phyloP scores from a whole-genome alignment of 2,888 invertebrate species.

The Ichneumoninae sp. region DNA sequence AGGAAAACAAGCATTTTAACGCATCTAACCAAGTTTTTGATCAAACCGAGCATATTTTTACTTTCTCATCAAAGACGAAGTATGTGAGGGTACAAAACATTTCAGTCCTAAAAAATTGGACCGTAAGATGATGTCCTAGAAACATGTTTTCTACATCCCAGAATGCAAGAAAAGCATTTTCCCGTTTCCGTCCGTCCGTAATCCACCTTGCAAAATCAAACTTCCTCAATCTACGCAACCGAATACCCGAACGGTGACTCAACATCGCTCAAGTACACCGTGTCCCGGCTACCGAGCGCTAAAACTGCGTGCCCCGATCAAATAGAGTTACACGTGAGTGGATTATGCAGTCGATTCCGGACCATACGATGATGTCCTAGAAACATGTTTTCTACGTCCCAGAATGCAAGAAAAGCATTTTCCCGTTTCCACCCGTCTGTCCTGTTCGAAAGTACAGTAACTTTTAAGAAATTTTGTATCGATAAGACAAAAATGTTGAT shows the following conservation, averaged over 20 bases:
- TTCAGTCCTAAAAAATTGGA: too few species aligned
- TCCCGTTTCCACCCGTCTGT: too few species aligned
- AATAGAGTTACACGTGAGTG: constrained; percentile 44
- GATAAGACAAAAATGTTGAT: neutral
- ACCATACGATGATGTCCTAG: too few species aligned
- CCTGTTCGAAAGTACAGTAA: too few species aligned
- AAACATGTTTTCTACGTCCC: too few species aligned
- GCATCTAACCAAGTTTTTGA: neutral
- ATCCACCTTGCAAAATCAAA: constrained; percentile 17
- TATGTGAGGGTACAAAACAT: too few species aligned
- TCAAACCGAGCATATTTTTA: neutral
- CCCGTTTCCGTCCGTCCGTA: neutral
- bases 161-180: too few species aligned
- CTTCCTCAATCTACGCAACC: neutral
- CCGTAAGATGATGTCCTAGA: too few species aligned
- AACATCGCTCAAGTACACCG: neutral
- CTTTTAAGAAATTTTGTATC: too few species aligned
- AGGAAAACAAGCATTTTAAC: neutral
- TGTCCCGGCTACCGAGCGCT: constrained; percentile 27
- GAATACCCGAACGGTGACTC: neutral
- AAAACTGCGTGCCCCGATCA: constrained; percentile 42
- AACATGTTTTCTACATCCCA: too few species aligned
- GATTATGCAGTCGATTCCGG: constrained; percentile 53
- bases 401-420: too few species aligned
- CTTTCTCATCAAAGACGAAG: neutral